These are phyloP conservation scores for Sebastes vulpes DNA, from an alignment of 2,797 vertebrate species.

Conservation along the genomic window DNA sequence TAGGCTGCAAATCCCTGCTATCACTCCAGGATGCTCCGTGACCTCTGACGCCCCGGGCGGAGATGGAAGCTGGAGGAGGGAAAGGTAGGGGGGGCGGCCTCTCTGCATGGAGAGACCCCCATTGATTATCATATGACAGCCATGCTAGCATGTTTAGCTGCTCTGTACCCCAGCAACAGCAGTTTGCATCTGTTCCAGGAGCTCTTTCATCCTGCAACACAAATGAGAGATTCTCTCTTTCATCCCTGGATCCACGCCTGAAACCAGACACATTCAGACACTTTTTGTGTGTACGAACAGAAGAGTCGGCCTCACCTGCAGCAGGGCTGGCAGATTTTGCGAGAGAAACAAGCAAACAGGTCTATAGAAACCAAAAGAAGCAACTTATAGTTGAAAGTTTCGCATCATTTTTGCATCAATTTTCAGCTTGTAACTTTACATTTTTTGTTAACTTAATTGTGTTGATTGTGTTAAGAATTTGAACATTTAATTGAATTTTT, in stretches of 20 bases:
- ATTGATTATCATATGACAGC: conserved; percentile 13
- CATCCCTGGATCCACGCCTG: conserved; percentile 55
- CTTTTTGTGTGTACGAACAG: not conserved
- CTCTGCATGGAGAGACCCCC: not conserved
- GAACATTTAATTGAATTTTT: no score
- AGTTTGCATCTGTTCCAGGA: conserved; percentile 51
- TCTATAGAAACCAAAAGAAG: no score
- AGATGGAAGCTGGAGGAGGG: not conserved
- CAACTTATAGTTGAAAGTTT: no score
- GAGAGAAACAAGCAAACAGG: no score
- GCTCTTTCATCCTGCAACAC: conserved; percentile 61
- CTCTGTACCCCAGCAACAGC: not conserved
- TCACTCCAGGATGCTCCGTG: conserved; percentile 10
- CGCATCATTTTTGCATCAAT: no score
- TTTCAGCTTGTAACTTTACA: no score
- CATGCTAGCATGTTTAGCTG: not conserved
- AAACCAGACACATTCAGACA: conserved; percentile 24
- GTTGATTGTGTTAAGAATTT: no score
- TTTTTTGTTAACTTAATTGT: no score
- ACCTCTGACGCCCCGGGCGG: not conserved
- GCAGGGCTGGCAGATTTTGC: not conserved
- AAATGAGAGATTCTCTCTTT: conserved; percentile 64
- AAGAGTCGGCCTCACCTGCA: not conserved
- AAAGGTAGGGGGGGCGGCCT: not conserved
- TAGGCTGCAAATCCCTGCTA: not conserved